phyloP scores from a whole-genome alignment of 2,797 vertebrate genomes.

The Antennarius maculatus region DNA sequence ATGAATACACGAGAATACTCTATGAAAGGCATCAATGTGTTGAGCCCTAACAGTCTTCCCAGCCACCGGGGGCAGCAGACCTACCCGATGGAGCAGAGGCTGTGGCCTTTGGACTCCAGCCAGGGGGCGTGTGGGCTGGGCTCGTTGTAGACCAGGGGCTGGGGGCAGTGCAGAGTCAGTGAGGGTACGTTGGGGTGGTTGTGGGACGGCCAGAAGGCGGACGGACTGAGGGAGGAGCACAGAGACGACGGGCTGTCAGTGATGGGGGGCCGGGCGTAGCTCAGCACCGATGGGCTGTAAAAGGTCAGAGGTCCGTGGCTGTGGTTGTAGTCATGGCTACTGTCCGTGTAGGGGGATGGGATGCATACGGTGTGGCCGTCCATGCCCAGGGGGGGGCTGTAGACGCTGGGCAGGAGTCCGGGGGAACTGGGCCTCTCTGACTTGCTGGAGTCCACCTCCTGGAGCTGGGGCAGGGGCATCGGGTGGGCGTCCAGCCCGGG shows the following conservation, averaged over 20 bases:
- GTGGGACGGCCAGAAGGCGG: conserved; percentile 83
- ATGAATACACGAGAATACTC: too few species aligned
- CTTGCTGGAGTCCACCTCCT: conserved; percentile 83
- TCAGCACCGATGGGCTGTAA: conserved; percentile 85
- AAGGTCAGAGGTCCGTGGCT: conserved; percentile 79
- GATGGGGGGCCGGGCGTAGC: conserved; percentile 79
- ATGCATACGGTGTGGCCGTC: conserved; percentile 88
- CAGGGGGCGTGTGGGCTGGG: conserved; percentile 82
- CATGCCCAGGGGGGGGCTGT: conserved; percentile 72
- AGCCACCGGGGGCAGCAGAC: background rate
- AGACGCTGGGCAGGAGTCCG: conserved; percentile 65
- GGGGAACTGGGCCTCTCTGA: conserved; percentile 76
- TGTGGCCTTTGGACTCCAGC: conserved; percentile 82
- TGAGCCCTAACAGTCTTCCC: background rate
- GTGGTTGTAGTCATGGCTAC: conserved; percentile 81
- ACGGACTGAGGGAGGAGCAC: conserved; percentile 82
- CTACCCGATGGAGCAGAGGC: conserved; percentile 82
- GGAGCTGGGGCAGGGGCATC: conserved; percentile 81
- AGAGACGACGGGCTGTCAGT: conserved; percentile 72
- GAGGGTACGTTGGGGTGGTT: conserved; percentile 79
- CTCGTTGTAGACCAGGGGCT: conserved; percentile 85
- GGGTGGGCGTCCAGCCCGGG: conserved; percentile 78
- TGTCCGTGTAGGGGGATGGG: conserved; percentile 88
- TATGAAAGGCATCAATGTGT: too few species aligned
- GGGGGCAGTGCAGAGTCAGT: conserved; percentile 86